Evolutionary conservation across 2,113 vertebrate genomes (phyloP), one percentile per base, ranked within the genome.

Genomic region (Callaeas wilsoni): DNA sequence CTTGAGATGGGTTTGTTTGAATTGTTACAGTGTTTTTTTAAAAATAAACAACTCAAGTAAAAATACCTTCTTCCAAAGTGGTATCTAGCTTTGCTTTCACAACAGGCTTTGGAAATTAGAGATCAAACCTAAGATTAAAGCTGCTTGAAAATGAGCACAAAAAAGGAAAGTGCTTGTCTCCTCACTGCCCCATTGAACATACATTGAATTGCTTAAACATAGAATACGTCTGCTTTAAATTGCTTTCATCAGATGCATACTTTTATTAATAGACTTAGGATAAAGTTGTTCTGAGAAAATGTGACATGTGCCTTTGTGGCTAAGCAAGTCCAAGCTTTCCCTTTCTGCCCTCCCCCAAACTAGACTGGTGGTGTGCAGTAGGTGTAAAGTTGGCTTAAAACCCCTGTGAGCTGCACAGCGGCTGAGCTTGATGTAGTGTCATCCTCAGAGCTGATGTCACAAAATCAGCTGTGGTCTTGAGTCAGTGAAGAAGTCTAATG

Each of bases 371-470:
- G 32, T 90, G 32, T 90, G 21, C 56, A 44, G 44, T 56, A 56
- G 85, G 65, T 90, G 21, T 35, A 39, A 68, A 70, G 27, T 29
- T 88, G 82, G 47, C n/a, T 91, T 76, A 53, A 95, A 87, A 87
- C 18, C 71, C 42, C 12, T 16, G 27, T 0, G 32, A 89, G 63
- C 59, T 47, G 32, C 12, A 3, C 9, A 56, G 53, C 0, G 1
- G 29, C 87, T 95, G 88, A 75, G 73, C 64, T 71, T 1, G 1
- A 1, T 41, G 35, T 46, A 17, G 0, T 77, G 59, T 53, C 81
- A 33, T 56, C 60, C 73, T 96, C 73, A 26, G 86, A 92, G 83
- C 56, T 92, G 88, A 53, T 67, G 71, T 32, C 79, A 89, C 76
- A 75, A 42, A 78, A 81, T 94, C 88, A 68, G 47, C 83, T 75